Evolutionary conservation across 2,797 vertebrate species (phyloP).

Genomic region (Nyctibius grandis): DNA sequence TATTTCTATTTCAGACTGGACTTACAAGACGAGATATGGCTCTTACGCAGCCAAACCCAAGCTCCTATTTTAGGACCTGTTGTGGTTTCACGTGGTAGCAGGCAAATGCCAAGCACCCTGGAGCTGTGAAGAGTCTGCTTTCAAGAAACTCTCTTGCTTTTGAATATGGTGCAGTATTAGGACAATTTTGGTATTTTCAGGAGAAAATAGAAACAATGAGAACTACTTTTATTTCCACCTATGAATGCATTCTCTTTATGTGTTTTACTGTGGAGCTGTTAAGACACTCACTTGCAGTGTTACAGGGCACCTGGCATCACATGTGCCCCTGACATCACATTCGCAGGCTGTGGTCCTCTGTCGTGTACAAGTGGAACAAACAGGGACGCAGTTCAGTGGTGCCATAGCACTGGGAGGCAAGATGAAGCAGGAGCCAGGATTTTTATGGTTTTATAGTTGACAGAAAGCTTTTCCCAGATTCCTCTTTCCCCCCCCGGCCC

Average conservation of each 20-base stretch:
- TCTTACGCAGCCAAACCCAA: background rate
- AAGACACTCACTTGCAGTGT: background rate
- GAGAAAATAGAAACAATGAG: background rate
- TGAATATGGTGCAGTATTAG: background rate
- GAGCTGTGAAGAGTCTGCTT: background rate
- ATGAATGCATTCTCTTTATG: background rate
- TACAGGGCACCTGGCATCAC: background rate
- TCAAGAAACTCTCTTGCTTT: background rate
- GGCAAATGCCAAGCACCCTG: background rate
- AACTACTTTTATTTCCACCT: background rate
- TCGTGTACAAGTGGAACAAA: background rate
- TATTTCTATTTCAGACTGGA: background rate
- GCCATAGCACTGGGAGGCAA: background rate
- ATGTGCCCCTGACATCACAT: fast-evolving
- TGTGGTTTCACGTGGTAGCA: background rate
- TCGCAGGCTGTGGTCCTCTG: background rate
- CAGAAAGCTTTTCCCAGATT: background rate
- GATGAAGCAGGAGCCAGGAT: background rate
- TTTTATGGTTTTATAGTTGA: background rate
- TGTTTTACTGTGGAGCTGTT: background rate
- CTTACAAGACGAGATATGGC: background rate
- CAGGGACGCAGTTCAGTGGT: background rate
- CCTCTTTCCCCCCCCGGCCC: fast-evolving
- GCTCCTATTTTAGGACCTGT: background rate
- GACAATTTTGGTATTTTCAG: background rate